These are phyloP conservation scores for Scophthalmus maximus DNA, from an alignment of 2,113 vertebrate genomes.

Conservation along the genomic window DNA sequence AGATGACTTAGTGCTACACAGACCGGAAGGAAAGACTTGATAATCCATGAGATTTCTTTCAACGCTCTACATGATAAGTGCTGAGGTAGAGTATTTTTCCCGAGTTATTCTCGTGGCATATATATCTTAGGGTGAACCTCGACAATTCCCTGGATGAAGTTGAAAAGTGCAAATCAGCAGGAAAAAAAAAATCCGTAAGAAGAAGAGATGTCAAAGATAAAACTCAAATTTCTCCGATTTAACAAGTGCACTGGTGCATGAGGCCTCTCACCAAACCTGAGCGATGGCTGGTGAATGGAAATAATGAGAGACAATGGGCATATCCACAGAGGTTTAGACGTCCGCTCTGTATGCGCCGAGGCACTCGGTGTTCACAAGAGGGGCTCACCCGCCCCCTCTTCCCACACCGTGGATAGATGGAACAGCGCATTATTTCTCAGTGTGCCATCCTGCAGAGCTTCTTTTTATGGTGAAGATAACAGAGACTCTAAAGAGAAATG, in stretches of 20 bases:
- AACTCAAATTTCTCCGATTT: constrained; percentile 39
- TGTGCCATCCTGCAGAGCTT: constrained; percentile 67
- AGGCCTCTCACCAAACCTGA: constrained; percentile 25
- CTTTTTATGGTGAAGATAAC: constrained; percentile 85
- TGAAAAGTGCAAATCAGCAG: constrained; percentile 49
- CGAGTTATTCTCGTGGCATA: constrained; percentile 32
- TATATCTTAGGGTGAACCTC: not conserved
- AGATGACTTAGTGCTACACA: too few relatives aligned
- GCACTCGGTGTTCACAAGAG: not conserved
- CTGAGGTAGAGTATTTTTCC: constrained; percentile 22
- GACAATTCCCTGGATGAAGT: constrained; percentile 36
- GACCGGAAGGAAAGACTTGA: constrained; percentile 3
- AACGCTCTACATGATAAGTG: constrained; percentile 24
- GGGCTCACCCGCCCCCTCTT: too few relatives aligned
- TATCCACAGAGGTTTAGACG: constrained; percentile 35
- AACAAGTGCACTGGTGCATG: constrained; percentile 33
- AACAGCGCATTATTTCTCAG: constrained; percentile 46
- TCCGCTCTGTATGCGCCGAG: constrained; percentile 33
- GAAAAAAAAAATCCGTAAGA: constrained; percentile 42
- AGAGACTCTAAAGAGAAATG: constrained; percentile 81
- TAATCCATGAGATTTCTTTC: constrained; percentile 8
- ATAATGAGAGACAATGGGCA: constrained; percentile 27
- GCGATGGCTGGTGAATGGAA: constrained; percentile 28
- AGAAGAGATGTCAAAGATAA: constrained; percentile 51
- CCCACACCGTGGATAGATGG: not conserved